Percentiles rank a stretch among this genome's conserved stretches.
Evolutionary conservation across 2,113 vertebrate species (phyloP).

Genomic region (Takifugu flavidus): DNA sequence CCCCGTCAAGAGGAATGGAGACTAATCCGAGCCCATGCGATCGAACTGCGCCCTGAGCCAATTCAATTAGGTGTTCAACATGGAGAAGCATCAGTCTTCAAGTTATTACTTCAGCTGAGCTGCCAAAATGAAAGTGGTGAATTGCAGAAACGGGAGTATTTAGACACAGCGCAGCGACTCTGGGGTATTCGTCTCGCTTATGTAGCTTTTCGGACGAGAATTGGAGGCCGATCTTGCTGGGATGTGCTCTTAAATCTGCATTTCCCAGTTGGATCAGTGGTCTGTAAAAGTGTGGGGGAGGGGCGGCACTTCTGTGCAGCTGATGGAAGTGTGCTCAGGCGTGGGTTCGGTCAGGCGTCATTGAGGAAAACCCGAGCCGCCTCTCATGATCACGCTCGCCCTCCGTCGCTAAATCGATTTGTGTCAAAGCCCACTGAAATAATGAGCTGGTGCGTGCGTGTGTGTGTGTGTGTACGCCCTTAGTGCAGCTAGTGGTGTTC

Average conservation of each 20-base stretch:
- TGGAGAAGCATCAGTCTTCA: constrained; percentile 22
- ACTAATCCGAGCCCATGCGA: constrained; percentile 28
- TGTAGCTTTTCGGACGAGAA: constrained; percentile 9
- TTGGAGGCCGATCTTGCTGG: constrained; percentile 13
- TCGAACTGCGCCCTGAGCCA: constrained; percentile 26
- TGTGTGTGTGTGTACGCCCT: too few species aligned
- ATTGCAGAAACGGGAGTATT: background rate
- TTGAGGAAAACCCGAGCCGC: constrained; percentile 20
- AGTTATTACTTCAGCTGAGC: constrained; percentile 11
- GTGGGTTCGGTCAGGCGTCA: constrained; percentile 1
- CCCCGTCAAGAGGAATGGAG: constrained; percentile 14
- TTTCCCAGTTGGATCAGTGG: constrained; percentile 51
- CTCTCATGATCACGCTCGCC: too few species aligned
- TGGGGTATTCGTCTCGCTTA: background rate
- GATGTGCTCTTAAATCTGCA: constrained; percentile 25
- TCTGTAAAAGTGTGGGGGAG: constrained; percentile 32
- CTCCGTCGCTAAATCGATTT: too few species aligned
- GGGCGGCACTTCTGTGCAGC: constrained; percentile 4
- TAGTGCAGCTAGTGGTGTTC: too few species aligned
- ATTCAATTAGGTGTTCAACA: constrained; percentile 39
- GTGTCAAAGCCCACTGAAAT: too few species aligned
- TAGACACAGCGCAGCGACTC: background rate
- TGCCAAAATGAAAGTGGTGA: constrained; percentile 2
- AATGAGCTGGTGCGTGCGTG: too few species aligned
- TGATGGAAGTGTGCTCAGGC: constrained; percentile 4